Evolutionary conservation across 2,888 invertebrate genomes (phyloP), one percentile per base, ranked within the genome.

Genomic region (Phengaris arion): DNA sequence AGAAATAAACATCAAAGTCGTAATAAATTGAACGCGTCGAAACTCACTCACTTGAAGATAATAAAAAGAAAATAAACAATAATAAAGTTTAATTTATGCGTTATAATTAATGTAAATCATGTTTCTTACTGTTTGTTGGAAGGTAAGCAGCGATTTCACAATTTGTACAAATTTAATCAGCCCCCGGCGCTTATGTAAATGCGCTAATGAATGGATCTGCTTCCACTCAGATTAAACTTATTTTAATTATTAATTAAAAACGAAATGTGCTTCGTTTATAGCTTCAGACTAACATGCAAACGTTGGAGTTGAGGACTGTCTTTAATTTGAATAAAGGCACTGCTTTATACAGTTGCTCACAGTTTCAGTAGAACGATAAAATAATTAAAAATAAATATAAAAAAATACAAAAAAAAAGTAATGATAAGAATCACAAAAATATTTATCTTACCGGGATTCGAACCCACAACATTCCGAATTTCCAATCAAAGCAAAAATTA

Each of bases 181-280:
- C 88, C 83, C 82, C 80, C 81, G 84, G 89, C 87, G 90, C 86
- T 90, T 90, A 91, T 91, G 90, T 80, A 86, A 89, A 90, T 90
- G 83, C 79, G 85, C 81, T 85, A 88, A 87, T 86, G 84, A 86
- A 86, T 83, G 85, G 86, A 87, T 87, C 88, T 85, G 84, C 84
- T 84, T 85, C 84, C 85, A 86, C 88, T 87, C 84, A 86, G 88
- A 87, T 88, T 85, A 86, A 83, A 84, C 84, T 86, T 82, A 85
- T 81, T 78, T 81, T 77, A 72, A 72, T 72, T 72, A 54, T 72
- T 54, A 72, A 72, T 72, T 72, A 72, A 54, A 72, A 54, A 72
- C 35, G 72, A 54, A 72, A 54, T 52, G 54, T 46, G 48, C 46
- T 68, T 68, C 79, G 55, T 46, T 68, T 68, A 13, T 68, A 46